Conservation (phyloP, 2,797 vertebrate species). For the Hapalemur alaotrensis region DNA sequence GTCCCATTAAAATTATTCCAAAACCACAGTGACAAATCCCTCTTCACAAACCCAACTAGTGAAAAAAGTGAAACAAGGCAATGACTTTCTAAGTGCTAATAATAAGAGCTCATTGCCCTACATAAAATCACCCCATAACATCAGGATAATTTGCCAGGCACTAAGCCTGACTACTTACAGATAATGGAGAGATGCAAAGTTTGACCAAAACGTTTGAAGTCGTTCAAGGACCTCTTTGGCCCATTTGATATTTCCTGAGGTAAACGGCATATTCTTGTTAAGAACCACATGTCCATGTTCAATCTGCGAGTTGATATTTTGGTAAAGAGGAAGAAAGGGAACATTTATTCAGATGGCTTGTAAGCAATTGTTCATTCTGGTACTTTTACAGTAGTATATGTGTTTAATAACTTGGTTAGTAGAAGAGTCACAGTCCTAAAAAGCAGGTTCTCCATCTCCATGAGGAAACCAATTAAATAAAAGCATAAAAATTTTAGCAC, state of each 20-base stretch:
- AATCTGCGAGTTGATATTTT: slow-evolving; percentile 68
- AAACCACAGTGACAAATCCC: neutral
- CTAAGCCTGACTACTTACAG: slow-evolving; percentile 80
- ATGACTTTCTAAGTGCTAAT: neutral
- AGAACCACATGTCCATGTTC: slow-evolving; percentile 76
- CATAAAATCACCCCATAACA: neutral
- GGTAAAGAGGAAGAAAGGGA: slow-evolving; percentile 1
- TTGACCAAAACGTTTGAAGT: slow-evolving; percentile 87
- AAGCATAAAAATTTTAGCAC: neutral
- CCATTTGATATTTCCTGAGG: slow-evolving; percentile 88
- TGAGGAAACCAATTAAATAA: neutral
- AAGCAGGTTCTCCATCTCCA: neutral
- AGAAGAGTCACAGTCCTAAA: neutral
- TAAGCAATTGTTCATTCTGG: neutral
- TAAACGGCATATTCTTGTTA: slow-evolving; percentile 87
- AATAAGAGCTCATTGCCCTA: neutral
- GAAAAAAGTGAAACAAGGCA: neutral
- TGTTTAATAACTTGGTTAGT: neutral
- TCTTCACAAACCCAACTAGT: neutral
- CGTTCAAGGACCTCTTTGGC: slow-evolving; percentile 86
- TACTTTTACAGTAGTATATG: neutral
- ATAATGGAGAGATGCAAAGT: slow-evolving; percentile 82
- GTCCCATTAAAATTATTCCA: neutral
- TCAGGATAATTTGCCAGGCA: neutral
- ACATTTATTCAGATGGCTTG: neutral